Conservation (phyloP, 1,140 invertebrate genomes). For the Drosophila aff. region DNA sequence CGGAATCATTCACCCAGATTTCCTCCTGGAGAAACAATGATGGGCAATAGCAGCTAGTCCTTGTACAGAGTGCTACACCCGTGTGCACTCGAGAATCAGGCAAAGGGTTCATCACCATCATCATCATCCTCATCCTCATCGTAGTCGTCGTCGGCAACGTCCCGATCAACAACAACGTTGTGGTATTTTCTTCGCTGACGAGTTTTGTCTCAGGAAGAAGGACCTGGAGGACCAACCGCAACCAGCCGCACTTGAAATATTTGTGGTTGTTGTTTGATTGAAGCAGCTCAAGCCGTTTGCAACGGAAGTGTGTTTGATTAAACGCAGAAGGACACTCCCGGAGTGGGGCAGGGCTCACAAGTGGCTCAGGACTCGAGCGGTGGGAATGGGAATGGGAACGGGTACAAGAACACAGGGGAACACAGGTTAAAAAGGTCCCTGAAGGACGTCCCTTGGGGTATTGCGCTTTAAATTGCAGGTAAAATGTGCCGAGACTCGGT, state of each 20-base stretch:
- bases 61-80: conserved; percentile 57
- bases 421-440: conserved; percentile 37
- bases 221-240: conserved; percentile 34
- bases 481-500: conserved; percentile 14
- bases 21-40: conserved; percentile 47
- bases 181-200: conserved; percentile 75
- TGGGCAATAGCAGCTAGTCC: conserved; percentile 46
- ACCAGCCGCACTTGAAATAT: conserved; percentile 76
- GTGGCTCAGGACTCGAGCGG: conserved; percentile 10
- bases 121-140: conserved; percentile 24
- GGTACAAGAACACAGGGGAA: conserved; percentile 6
- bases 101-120: conserved; percentile 74
- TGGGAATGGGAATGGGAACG: conserved; percentile 21
- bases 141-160: conserved; percentile 15
- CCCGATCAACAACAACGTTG: conserved; percentile 58
- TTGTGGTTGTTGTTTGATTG: conserved; percentile 82
- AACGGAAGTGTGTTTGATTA: conserved; percentile 82
- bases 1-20: conserved; percentile 70
- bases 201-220: conserved; percentile 69
- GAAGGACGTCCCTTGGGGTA: conserved; percentile 17
- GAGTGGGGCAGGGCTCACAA: conserved; percentile 28
- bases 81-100: conserved; percentile 66
- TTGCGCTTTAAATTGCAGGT: conserved; percentile 63
- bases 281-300: conserved; percentile 80
- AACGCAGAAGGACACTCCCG: conserved; percentile 70